These are phyloP conservation scores for Pelagia noctiluca DNA, from an alignment of 30 jellyfish, hydroid and myxozoan genomes.

Conservation along the genomic window DNA sequence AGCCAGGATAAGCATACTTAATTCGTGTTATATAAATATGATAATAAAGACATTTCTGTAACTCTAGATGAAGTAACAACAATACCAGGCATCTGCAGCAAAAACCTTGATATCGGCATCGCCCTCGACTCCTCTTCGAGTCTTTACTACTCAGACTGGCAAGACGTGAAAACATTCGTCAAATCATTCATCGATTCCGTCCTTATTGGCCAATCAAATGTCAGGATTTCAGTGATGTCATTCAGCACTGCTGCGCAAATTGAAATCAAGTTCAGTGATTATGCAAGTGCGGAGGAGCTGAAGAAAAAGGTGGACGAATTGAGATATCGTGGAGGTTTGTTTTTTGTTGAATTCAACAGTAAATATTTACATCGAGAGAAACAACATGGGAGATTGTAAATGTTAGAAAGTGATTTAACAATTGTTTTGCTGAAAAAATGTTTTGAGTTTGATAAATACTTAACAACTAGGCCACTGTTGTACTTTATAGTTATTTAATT, in stretches of 20 bases:
- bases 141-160: constrained; percentile 17
- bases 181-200: constrained; percentile 9
- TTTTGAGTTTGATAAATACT: too few species aligned
- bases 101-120: constrained; percentile 29
- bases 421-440: too few species aligned
- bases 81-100: constrained; percentile 23
- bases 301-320: background rate
- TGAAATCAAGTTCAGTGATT: constrained; percentile 14
- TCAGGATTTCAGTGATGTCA: constrained; percentile 38
- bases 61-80: background rate
- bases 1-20: too few species aligned
- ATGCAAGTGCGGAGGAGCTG: constrained; percentile 13
- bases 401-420: too few species aligned
- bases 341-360: too few species aligned
- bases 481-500: too few species aligned
- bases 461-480: too few species aligned
- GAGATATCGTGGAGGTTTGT: constrained; percentile 15
- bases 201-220: constrained; percentile 26
- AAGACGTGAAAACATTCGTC: constrained; percentile 15
- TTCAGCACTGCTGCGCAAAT: constrained; percentile 36
- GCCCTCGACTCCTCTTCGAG: constrained; percentile 44
- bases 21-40: too few species aligned
- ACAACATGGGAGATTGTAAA: too few species aligned
- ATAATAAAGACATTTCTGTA: too few species aligned
- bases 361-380: too few species aligned